Evolutionary conservation across 2,113 vertebrate genomes (phyloP), one percentile per base, ranked within the genome.

Genomic region (Ginglymostoma cirratum): DNA sequence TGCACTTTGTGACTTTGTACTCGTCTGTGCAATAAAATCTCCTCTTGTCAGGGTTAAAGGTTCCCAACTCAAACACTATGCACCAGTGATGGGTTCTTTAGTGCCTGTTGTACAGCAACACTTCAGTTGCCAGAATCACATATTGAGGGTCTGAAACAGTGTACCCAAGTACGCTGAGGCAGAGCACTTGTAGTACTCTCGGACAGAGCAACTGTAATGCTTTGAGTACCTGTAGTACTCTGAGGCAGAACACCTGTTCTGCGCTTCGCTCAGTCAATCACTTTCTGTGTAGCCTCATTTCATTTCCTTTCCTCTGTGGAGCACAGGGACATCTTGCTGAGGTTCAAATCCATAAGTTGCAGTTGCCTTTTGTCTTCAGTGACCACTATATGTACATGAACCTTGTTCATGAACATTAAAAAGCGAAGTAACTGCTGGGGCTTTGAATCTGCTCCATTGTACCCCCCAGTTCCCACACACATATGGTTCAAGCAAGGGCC

Each of bases 1-100:
- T 90, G 30, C 61, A 27, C 87, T 90, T 90, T 90, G 48, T 65
- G 55, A 90, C 87, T 61, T 90, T 90, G 30, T 90, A 90, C 87
- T 90, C 34, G 2, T 34, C 52, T 61, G 52, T 61, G 30, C 55
- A 61, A 90, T 65, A 27, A 90, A 90, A 61, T 30, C 48, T 27
- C 45, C 23, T 87, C 85, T 55, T 55, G 24, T 52, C 52, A 24
- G 24, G 24, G 45, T 14, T 30, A 65, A 90, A 65, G 87, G 87
- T 90, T 90, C 45, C 45, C 85, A 87, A 55, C 19, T 30, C 48
- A 21, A 72, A 72, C 70, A 72, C 24, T 8, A 30, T 80, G 76
- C 34, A n/a, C 52, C 34, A n/a, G 5, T 87, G 10, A 8, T 24
- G 45, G 52, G 42, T 7, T 23, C 42, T 4, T 52, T 23, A 52